A percentile compares a stretch with the other conserved stretches of the same genome.
Conservation (phyloP, 2,797 vertebrate species). For the Gymnopithys bicolor region DNA sequence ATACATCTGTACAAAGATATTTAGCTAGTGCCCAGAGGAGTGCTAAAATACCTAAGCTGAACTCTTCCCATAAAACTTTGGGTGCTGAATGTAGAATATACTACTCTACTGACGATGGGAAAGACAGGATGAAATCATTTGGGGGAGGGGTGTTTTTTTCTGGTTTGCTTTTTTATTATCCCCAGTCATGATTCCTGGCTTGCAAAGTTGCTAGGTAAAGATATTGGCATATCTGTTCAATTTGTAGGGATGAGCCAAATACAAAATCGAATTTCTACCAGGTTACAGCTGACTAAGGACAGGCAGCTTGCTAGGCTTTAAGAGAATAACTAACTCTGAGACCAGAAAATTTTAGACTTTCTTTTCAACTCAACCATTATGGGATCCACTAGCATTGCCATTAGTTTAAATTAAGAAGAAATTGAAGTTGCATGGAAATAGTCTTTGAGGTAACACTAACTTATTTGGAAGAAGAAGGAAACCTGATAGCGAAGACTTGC, state of each 20-base stretch:
- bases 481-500: neutral
- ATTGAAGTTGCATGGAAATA: slow-evolving; percentile 33
- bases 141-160: neutral
- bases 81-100: neutral
- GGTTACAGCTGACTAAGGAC: neutral
- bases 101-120: neutral
- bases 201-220: slow-evolving; percentile 6
- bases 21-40: neutral
- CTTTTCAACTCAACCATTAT: neutral
- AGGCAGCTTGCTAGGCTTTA: neutral
- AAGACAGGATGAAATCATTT: neutral
- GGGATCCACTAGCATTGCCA: neutral
- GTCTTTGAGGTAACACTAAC: neutral
- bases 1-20: neutral
- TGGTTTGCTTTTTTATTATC: neutral
- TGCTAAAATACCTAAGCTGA: neutral
- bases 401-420: slow-evolving; percentile 37
- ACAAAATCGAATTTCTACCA: neutral
- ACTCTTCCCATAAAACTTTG: neutral
- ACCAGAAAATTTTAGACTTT: neutral
- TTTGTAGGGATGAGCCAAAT: neutral
- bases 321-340: neutral
- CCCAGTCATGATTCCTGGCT: neutral
- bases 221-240: slow-evolving; percentile 15
- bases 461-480: neutral